phyloP scores from a whole-genome alignment of 2,888 invertebrate genomes.

The Drosophila diplacantha region DNA sequence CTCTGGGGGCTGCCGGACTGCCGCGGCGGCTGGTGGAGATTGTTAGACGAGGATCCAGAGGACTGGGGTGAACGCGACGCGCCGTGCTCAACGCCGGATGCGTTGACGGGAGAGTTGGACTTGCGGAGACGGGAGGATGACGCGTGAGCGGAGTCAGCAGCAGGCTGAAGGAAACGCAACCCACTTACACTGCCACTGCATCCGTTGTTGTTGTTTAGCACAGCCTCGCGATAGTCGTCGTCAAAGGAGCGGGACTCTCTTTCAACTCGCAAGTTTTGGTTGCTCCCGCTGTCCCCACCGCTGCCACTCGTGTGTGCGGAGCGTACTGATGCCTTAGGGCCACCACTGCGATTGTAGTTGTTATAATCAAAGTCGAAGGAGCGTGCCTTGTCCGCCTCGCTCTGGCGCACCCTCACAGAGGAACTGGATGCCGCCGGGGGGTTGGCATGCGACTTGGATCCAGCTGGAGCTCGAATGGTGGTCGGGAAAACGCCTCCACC shows the following conservation, averaged over 20 bases:
- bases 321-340: slow-evolving; percentile 17
- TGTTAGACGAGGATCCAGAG: slow-evolving; percentile 73
- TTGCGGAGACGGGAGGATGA: slow-evolving; percentile 59
- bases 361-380: slow-evolving; percentile 77
- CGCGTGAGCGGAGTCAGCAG: slow-evolving; percentile 16
- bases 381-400: slow-evolving; percentile 76
- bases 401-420: slow-evolving; percentile 53
- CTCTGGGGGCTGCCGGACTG: slow-evolving; percentile 76
- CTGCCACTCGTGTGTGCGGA: slow-evolving; percentile 41
- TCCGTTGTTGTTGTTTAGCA: slow-evolving; percentile 67
- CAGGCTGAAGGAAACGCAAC: slow-evolving; percentile 65
- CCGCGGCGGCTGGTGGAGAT: slow-evolving; percentile 62
- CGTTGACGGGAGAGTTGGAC: slow-evolving; percentile 65
- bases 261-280: slow-evolving; percentile 73
- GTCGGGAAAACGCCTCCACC: slow-evolving; percentile 63
- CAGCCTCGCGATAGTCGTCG: slow-evolving; percentile 75
- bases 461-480: slow-evolving; percentile 62
- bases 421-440: slow-evolving; percentile 36
- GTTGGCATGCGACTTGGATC: slow-evolving; percentile 50
- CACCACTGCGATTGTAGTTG: slow-evolving; percentile 62
- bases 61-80: slow-evolving; percentile 74
- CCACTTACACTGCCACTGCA: slow-evolving; percentile 41
- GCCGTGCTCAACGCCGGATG: slow-evolving; percentile 42
- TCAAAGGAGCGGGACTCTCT: slow-evolving; percentile 78
- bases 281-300: slow-evolving; percentile 59